Conservation (phyloP, 2,888 invertebrate genomes). For the Diadromus collaris region DNA sequence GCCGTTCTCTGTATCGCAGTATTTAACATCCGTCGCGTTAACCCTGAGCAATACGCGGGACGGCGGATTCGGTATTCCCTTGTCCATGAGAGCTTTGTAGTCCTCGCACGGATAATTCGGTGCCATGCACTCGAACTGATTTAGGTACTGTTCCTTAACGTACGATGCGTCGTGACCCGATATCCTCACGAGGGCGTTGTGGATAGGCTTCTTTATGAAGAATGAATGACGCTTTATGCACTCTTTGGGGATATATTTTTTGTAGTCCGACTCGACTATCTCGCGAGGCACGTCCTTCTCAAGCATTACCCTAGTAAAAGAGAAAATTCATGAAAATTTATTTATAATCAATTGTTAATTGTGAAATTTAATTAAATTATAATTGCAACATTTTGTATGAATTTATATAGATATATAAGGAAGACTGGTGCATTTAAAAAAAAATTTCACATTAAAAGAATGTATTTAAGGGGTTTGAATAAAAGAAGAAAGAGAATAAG, state of each 20-base stretch:
- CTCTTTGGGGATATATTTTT: slow-evolving; percentile 91
- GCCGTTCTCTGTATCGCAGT: slow-evolving; percentile 65
- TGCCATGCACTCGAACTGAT: slow-evolving; percentile 89
- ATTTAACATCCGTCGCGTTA: slow-evolving; percentile 77
- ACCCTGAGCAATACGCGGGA: slow-evolving; percentile 85
- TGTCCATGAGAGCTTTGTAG: slow-evolving; percentile 86
- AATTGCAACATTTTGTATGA: neutral
- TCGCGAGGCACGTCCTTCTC: slow-evolving; percentile 87
- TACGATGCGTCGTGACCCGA: slow-evolving; percentile 85
- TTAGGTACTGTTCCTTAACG: slow-evolving; percentile 91
- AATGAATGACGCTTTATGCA: slow-evolving; percentile 88
- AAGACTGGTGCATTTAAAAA: neutral
- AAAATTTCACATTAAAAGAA: neutral
- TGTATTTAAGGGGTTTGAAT: no score
- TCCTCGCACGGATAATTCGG: slow-evolving; percentile 92
- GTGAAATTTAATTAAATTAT: neutral
- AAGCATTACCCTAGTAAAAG: slow-evolving; percentile 85
- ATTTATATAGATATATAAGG: neutral
- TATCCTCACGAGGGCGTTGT: slow-evolving; percentile 84
- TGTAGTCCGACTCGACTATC: slow-evolving; percentile 88
- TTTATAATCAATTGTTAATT: neutral
- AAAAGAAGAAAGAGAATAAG: no score
- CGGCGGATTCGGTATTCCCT: slow-evolving; percentile 84
- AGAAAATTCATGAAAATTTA: slow-evolving; percentile 11
- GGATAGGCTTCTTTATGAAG: slow-evolving; percentile 89